phyloP scores from a whole-genome alignment of 2,113 vertebrate species.

The Thunnus maccoyii region DNA sequence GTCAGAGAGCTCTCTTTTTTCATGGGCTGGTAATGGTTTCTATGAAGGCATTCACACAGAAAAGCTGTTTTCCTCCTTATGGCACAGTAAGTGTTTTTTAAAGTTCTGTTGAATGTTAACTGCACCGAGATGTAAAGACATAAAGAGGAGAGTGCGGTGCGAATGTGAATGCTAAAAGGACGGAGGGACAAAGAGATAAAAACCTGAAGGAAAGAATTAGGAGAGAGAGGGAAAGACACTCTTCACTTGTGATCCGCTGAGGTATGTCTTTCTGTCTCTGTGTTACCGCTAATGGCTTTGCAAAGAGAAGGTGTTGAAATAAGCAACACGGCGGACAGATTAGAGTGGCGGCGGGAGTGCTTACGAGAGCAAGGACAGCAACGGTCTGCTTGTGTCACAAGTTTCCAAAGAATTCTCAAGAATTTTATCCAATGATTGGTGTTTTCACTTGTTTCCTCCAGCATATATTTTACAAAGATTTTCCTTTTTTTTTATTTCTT shows the following conservation, averaged over 20 bases:
- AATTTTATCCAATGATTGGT: not conserved
- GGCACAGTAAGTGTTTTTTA: slow-evolving; percentile 9
- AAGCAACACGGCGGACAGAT: not conserved
- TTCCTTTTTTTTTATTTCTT: not conserved
- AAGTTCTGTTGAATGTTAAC: slow-evolving; percentile 41
- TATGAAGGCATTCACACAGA: slow-evolving; percentile 35
- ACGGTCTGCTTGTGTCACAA: not conserved
- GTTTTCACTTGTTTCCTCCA: not conserved
- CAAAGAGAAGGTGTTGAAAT: slow-evolving; percentile 14
- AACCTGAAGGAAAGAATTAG: not conserved
- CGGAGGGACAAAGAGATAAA: not conserved
- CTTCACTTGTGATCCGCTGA: slow-evolving; percentile 1
- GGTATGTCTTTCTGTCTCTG: slow-evolving; percentile 12
- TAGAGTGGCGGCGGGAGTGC: not conserved
- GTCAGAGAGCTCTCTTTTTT: slow-evolving; percentile 38
- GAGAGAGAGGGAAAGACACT: not conserved
- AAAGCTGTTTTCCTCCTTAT: slow-evolving; percentile 28
- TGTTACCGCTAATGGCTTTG: slow-evolving; percentile 39
- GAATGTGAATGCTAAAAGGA: slow-evolving; percentile 20
- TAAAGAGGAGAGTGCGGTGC: slow-evolving; percentile 6
- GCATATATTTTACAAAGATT: not conserved
- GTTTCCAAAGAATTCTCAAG: not conserved
- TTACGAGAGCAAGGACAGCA: slow-evolving; percentile 24
- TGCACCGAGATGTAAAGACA: slow-evolving; percentile 16
- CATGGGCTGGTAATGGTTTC: slow-evolving; percentile 40